Evolutionary conservation across 1,140 invertebrate genomes (phyloP), one percentile per base, ranked within the genome.

Genomic region (Conus betulinus): DNA sequence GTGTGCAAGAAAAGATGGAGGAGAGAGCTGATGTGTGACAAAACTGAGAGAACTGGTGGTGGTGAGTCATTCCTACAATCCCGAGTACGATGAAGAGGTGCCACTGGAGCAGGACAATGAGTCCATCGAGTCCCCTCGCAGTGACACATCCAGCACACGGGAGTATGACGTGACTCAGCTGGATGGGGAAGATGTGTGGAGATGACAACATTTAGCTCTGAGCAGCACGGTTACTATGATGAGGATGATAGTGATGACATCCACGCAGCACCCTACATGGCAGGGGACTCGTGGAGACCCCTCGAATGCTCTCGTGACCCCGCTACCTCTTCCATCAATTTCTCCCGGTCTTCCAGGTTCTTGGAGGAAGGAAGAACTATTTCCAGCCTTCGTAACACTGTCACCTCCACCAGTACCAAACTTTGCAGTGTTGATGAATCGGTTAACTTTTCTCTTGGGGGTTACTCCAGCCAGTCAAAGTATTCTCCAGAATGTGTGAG

Each of bases 71-170:
- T 15, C 63, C 8, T 71, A 67, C 63, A 52, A 86, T 27, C 71
- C 17, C 82, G 89, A 93, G 20, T 94, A 92, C 86, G 93, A 94
- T 88, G 93, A 93, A 85, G 93, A 92, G 27, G 89, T 92, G 78
- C 91, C 92, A 17, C 91, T 93, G 15, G 92, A 93, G 23, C 92
- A 91, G 10, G 93, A 88, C 76, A 23, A 93, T n/a, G 89, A 90
- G 15, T 93, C 92, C 39, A 88, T 93, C 53, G 91, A 93, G 74
- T 94, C 93, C 0, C 93, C 93, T 6, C 90, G 93, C 3, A 93
- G 92, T 90, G 92, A 92, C 74, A 84, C 88, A 15, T 91, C 90
- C 51, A 79, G 85, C 52, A 63, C 78, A n/a, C 90, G 89, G 5
- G 90, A 89, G n/a, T 90, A 90, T 78, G 89, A 92, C 86, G 74